Conservation (phyloP, 2,797 vertebrate genomes). For the Micropoecilia bifurca region DNA sequence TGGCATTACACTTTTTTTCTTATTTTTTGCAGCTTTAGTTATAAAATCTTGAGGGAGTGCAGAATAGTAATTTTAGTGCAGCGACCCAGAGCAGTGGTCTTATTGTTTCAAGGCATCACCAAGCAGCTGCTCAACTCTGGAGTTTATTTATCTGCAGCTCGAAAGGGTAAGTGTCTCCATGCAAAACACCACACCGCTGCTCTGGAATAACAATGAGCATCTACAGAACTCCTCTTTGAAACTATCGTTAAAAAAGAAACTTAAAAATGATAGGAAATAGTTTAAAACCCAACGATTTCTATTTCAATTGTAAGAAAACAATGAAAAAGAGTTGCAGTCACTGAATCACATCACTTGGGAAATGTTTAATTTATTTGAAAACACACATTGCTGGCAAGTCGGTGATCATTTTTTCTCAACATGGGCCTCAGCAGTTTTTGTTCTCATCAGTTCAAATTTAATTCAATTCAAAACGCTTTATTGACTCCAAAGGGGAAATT, state of each 20-base stretch:
- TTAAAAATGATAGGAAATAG: not conserved
- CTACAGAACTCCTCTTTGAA: not conserved
- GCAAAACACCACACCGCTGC: not conserved
- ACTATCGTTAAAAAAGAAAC: not conserved
- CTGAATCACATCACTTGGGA: not conserved
- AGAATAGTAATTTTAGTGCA: slow-evolving; percentile 62
- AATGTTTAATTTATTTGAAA: not conserved
- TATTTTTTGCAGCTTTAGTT: slow-evolving; percentile 48
- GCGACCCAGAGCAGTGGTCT: slow-evolving; percentile 51
- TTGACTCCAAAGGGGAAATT: not conserved
- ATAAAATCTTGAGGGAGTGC: slow-evolving; percentile 53
- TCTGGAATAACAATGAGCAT: not conserved
- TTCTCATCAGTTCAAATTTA: not conserved
- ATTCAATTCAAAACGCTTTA: not conserved
- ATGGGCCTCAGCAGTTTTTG: not conserved
- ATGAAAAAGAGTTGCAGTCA: not conserved
- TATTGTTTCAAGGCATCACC: slow-evolving; percentile 70
- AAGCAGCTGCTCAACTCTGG: slow-evolving; percentile 67
- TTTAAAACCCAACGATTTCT: not conserved
- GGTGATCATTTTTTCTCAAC: not conserved
- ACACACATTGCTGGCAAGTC: not conserved
- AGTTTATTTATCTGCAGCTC: slow-evolving; percentile 67
- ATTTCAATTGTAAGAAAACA: not conserved
- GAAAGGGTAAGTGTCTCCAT: slow-evolving; percentile 53
- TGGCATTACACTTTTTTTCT: slow-evolving; percentile 29